phyloP scores from a whole-genome alignment of 1,140 invertebrate species.

The Acromyrmex heyeri region DNA sequence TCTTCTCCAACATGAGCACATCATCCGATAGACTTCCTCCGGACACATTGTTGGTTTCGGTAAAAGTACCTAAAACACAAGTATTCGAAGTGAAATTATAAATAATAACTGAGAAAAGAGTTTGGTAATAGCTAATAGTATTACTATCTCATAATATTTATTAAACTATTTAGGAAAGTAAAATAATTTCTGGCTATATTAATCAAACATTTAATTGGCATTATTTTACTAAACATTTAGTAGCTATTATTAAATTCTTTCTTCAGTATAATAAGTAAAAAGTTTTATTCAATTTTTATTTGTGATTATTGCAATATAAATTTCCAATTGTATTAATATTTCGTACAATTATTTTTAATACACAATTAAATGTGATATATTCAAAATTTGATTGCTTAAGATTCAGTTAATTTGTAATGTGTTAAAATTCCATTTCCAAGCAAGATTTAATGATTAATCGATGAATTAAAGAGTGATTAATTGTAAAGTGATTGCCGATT shows the following conservation, averaged over 20 bases:
- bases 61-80: conserved; percentile 87
- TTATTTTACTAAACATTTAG: too few relatives aligned
- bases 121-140: too few relatives aligned
- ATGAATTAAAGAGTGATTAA: neutral
- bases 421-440: neutral
- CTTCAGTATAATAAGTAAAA: neutral
- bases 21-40: conserved; percentile 92
- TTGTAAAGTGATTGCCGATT: conserved; percentile 1
- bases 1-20: conserved; percentile 93
- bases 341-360: neutral
- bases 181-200: too few relatives aligned
- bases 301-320: neutral
- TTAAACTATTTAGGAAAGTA: too few relatives aligned
- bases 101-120: neutral
- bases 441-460: conserved; percentile 18
- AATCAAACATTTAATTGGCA: too few relatives aligned
- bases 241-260: too few relatives aligned
- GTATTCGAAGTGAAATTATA: conserved; percentile 27
- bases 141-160: too few relatives aligned
- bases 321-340: neutral
- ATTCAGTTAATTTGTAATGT: neutral
- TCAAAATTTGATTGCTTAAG: neutral
- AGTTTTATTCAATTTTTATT: neutral
- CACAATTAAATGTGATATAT: neutral
- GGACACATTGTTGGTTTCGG: conserved; percentile 91